A percentile compares a stretch with the other conserved stretches of the same genome.
Evolutionary conservation across 2,888 invertebrate species (phyloP).

Genomic region (Uropetala carovei): DNA sequence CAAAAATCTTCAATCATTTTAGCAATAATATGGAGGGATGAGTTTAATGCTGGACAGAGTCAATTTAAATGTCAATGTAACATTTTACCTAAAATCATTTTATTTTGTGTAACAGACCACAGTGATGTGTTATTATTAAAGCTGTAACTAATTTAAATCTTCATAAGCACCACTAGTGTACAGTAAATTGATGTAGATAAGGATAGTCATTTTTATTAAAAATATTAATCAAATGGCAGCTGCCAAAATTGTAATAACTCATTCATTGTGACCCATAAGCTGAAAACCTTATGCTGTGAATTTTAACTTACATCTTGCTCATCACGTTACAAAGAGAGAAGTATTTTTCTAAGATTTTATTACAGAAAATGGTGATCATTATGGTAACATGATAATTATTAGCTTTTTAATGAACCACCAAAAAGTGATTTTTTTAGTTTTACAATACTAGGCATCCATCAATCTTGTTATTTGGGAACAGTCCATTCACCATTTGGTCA

Average conservation of each 20-base stretch:
- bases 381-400: conserved; percentile 37
- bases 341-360: conserved; percentile 57
- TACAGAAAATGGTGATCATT: conserved; percentile 59
- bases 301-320: conserved; percentile 27
- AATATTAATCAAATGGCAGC: conserved; percentile 46
- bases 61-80: background rate
- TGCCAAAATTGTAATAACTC: conserved; percentile 50
- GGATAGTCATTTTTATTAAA: conserved; percentile 43
- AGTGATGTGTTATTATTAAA: background rate
- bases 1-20: background rate
- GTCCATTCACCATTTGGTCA: conserved; percentile 60
- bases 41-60: background rate
- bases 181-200: conserved; percentile 39
- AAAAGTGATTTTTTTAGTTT: conserved; percentile 38
- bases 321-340: conserved; percentile 28
- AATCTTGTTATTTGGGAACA: conserved; percentile 64
- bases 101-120: conserved; percentile 4
- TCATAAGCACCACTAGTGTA: conserved; percentile 57
- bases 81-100: background rate
- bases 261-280: conserved; percentile 42
- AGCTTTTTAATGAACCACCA: conserved; percentile 17
- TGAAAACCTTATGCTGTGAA: conserved; percentile 41
- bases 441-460: conserved; percentile 60
- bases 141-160: conserved; percentile 49
- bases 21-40: background rate